Evolutionary conservation across 1,140 invertebrate species (phyloP), one percentile per base, ranked within the genome.

Genomic region (Oryctes rhinoceros): DNA sequence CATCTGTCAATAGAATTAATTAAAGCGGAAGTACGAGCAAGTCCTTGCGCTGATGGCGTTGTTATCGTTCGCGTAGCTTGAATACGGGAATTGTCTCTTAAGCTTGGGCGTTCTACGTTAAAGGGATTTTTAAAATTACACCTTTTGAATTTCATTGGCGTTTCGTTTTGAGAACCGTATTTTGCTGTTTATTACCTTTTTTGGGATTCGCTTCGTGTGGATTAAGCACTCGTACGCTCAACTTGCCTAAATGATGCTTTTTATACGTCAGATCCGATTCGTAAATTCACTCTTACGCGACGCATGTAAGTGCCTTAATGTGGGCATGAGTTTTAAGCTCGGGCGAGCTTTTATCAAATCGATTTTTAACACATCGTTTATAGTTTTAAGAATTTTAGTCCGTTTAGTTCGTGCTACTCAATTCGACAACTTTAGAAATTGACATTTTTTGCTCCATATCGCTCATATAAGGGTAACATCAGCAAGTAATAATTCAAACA

Each of bases 111-210:
- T 71, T 71, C 4, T 24, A 24, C 65, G 65, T 71, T 71, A 71
- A 71, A 20, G 30, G 65, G 65, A 71, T 71, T 71, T 71, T 71
- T 71, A 13, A 71, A 71, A 71, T 71, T 71, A 35, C 65, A 15
- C 24, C 65, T 71, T 37, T 30, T 71, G 37, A 71, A 71, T 71
- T 71, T 71, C 65, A 71, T 71, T 71, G 37, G 24, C 24, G 65
- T 71, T 71, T 71, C 65, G 65, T 71, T 71, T 71, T 1, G 11
- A 37, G 65, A 71, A 71, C 65, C 35, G 35, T 59, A 59, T 37
- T 30, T 71, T 37, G 0, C 9, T 71, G 65, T 35, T 37, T 18
- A 35, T 71, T 71, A 71, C 11, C 35, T 71, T 71, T n/a, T 24
- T 24, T 4, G 24, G 24, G 24, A 35, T 35, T 30, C 20, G 37